Evolutionary conservation across 2,888 invertebrate species (phyloP).

Genomic region (Conchocele bisecta): DNA sequence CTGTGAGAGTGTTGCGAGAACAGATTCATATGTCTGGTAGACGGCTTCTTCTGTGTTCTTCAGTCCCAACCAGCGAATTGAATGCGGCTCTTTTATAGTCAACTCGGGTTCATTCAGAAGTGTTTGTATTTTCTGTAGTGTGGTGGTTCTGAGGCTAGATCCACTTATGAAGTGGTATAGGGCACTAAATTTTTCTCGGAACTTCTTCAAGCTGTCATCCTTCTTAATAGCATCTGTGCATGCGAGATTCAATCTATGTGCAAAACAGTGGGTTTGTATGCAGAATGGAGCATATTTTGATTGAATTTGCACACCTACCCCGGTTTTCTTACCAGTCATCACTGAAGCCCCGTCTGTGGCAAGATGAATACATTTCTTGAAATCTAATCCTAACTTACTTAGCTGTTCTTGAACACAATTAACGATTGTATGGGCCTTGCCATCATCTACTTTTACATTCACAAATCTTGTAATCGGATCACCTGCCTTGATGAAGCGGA

Average conservation of each 20-base stretch:
- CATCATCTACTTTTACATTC: no score
- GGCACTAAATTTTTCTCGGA: conserved; percentile 44
- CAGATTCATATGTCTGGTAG: conserved; percentile 32
- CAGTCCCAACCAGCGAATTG: conserved; percentile 49
- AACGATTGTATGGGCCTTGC: no score
- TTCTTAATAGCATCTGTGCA: conserved; percentile 49
- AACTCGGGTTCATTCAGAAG: conserved; percentile 47
- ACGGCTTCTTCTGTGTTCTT: conserved; percentile 48
- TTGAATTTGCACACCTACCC: no score
- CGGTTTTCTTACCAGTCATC: no score
- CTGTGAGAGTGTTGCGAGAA: conserved; percentile 39
- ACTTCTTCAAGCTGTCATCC: conserved; percentile 26
- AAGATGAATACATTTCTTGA: no score
- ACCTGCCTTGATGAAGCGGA: conserved; percentile 31
- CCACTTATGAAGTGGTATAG: conserved; percentile 48
- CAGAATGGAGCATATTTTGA: no score
- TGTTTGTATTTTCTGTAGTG: conserved; percentile 41
- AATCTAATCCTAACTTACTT: no score
- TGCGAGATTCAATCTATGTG: conserved; percentile 46
- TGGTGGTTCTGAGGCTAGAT: conserved; percentile 27
- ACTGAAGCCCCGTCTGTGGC: no score
- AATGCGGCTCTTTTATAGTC: conserved; percentile 46
- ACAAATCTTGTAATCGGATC: no score
- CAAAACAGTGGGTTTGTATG: conserved; percentile 49
- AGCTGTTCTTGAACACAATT: no score